Conservation (phyloP, 2,888 invertebrate genomes). For the Phyllotreta striolata region DNA sequence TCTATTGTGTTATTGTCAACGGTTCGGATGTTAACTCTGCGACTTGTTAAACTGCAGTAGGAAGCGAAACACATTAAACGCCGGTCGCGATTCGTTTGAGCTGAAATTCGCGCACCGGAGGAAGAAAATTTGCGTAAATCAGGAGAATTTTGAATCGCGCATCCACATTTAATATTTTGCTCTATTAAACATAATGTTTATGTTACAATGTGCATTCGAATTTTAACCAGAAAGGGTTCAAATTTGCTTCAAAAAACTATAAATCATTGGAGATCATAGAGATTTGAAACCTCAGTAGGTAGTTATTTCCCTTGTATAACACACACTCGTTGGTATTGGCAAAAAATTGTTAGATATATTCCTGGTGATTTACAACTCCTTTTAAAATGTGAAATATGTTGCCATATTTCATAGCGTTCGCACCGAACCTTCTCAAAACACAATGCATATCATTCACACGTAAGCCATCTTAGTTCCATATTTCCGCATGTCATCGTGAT, state of each 20-base stretch:
- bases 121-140: too few relatives aligned
- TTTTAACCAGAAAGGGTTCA: too few relatives aligned
- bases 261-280: too few relatives aligned
- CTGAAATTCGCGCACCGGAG: neutral
- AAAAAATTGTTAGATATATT: conserved; percentile 17
- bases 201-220: too few relatives aligned
- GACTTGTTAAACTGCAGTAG: conserved; percentile 13
- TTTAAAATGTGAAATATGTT: conserved; percentile 33
- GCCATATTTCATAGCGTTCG: conserved; percentile 30
- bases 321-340: conserved; percentile 19
- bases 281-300: too few relatives aligned
- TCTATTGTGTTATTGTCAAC: conserved; percentile 24
- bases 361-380: conserved; percentile 23
- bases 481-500: conserved; percentile 41
- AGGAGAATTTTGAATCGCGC: too few relatives aligned
- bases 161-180: too few relatives aligned
- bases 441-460: conserved; percentile 40
- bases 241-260: too few relatives aligned
- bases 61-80: conserved; percentile 11
- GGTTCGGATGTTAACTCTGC: conserved; percentile 9
- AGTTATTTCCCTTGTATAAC: neutral
- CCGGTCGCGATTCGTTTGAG: conserved; percentile 1
- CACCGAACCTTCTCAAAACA: conserved; percentile 33
- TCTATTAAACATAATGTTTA: too few relatives aligned
- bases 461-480: conserved; percentile 36